Evolutionary conservation across 2,888 invertebrate species (phyloP).

Genomic region (Zelleria hepariella): DNA sequence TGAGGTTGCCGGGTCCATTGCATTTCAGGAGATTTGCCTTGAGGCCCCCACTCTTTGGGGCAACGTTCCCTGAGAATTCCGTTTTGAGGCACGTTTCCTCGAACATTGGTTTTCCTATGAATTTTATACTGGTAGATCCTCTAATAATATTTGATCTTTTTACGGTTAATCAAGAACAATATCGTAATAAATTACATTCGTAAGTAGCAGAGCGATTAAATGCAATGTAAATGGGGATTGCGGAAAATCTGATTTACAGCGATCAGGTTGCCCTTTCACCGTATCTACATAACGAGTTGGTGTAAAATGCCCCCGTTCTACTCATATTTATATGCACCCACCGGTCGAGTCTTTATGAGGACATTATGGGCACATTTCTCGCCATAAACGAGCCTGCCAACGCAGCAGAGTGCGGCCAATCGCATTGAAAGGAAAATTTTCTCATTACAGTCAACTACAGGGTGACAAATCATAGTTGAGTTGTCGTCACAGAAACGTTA

Average conservation of each 20-base stretch:
- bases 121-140: too few relatives aligned
- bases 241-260: not conserved
- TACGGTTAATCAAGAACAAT: too few relatives aligned
- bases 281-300: slow-evolving; percentile 28
- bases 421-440: not conserved
- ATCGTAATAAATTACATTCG: too few relatives aligned
- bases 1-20: too few relatives aligned
- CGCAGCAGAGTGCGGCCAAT: not conserved
- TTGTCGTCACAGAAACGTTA: too few relatives aligned
- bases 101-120: too few relatives aligned
- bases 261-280: slow-evolving; percentile 28
- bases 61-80: too few relatives aligned
- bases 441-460: not conserved
- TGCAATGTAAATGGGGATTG: not conserved
- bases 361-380: not conserved
- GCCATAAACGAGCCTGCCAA: not conserved
- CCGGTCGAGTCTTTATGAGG: not conserved
- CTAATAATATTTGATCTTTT: too few relatives aligned
- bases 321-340: not conserved
- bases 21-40: too few relatives aligned
- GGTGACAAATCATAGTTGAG: too few relatives aligned
- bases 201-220: not conserved
- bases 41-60: too few relatives aligned
- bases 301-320: not conserved
- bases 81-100: too few relatives aligned